Conservation (phyloP, 2,797 vertebrate species). For the Petrocephalus schoutedeni region DNA sequence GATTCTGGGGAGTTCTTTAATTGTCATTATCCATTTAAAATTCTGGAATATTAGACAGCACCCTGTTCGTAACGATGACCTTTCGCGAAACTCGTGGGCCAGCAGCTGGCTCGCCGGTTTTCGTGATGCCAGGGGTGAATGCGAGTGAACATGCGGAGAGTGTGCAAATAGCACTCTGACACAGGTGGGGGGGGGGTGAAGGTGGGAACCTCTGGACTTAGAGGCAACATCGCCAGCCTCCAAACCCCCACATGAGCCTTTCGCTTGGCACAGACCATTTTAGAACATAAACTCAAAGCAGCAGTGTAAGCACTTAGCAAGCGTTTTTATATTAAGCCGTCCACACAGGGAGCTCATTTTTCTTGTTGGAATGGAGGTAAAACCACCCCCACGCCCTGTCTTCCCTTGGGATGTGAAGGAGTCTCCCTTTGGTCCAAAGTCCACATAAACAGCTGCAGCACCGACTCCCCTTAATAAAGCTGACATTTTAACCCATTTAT, state of each 20-base stretch:
- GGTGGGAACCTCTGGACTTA: neutral
- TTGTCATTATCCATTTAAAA: neutral
- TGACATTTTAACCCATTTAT: slow-evolving; percentile 18
- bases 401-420: neutral
- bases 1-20: neutral
- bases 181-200: neutral
- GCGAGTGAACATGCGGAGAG: neutral
- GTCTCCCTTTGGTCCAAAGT: neutral
- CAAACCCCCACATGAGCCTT: neutral
- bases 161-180: neutral
- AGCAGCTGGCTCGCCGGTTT: neutral
- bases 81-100: neutral
- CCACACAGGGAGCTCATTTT: neutral
- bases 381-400: neutral
- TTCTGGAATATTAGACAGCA: neutral
- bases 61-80: neutral
- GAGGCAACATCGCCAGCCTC: neutral
- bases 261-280: neutral
- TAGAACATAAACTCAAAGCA: neutral
- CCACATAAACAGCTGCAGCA: neutral
- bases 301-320: neutral
- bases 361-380: neutral
- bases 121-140: neutral
- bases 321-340: neutral
- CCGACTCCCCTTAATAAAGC: neutral